phyloP scores from a whole-genome alignment of 1,140 invertebrate genomes.

The Drosophila paulistorum region DNA sequence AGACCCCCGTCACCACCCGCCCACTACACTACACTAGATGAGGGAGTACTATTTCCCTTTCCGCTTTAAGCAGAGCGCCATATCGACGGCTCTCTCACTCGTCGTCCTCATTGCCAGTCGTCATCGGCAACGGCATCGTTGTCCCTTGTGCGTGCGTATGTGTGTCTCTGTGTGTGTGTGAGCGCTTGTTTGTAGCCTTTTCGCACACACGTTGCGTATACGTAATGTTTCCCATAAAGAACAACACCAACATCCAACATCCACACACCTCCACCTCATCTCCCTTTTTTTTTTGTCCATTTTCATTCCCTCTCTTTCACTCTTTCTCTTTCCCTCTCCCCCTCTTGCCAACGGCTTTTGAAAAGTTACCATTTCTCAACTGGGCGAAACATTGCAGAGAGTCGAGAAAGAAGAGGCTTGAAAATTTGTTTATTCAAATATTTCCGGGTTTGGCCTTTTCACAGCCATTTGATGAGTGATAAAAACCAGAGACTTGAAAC shows the following conservation, averaged over 20 bases:
- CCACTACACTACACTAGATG: neutral
- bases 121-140: conserved; percentile 37
- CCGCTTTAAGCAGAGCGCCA: conserved; percentile 15
- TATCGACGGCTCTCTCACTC: conserved; percentile 36
- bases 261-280: neutral
- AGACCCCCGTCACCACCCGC: neutral
- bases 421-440: conserved; percentile 70
- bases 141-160: conserved; percentile 27
- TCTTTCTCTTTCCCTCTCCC: neutral
- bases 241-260: conserved; percentile 42
- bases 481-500: conserved; percentile 50
- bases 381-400: neutral
- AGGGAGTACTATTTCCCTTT: conserved; percentile 8
- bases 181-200: conserved; percentile 64
- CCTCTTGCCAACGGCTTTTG: no score
- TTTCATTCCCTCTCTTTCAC: neutral
- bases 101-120: conserved; percentile 37
- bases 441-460: conserved; percentile 63
- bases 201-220: conserved; percentile 78
- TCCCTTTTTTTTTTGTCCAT: neutral
- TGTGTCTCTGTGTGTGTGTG: neutral
- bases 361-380: conserved; percentile 8
- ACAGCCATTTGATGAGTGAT: conserved; percentile 73
- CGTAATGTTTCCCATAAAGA: conserved; percentile 69
- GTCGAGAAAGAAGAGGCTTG: conserved; percentile 27